A percentile compares a stretch with the other conserved stretches of the same genome.
These are phyloP conservation scores for Drosophila melanica DNA, from an alignment of 1,140 invertebrate genomes.

Conservation along the genomic window DNA sequence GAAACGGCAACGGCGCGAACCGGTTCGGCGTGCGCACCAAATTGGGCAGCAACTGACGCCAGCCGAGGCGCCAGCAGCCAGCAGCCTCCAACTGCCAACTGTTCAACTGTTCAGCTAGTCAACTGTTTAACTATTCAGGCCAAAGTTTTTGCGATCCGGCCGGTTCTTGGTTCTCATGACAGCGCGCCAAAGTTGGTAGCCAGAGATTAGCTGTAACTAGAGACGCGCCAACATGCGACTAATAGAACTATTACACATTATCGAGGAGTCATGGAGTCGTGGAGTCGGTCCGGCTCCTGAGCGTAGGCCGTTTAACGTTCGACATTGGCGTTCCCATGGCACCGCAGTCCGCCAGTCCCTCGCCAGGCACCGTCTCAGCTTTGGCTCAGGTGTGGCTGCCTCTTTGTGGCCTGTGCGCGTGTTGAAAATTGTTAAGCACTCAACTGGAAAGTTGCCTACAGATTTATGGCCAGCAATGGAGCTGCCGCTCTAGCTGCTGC, in stretches of 20 bases:
- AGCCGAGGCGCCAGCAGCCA: slow-evolving; percentile 64
- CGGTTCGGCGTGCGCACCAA: slow-evolving; percentile 66
- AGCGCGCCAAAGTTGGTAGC: slow-evolving; percentile 73
- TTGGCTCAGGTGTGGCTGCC: slow-evolving; percentile 50
- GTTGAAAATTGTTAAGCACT: slow-evolving; percentile 62
- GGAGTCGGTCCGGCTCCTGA: slow-evolving; percentile 16
- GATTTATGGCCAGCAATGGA: slow-evolving; percentile 63
- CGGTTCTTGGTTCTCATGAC: slow-evolving; percentile 74
- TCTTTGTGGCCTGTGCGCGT: slow-evolving; percentile 55
- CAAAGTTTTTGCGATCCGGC: slow-evolving; percentile 61
- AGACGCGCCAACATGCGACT: slow-evolving; percentile 74
- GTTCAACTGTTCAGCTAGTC: slow-evolving; percentile 27
- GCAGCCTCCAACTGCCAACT: slow-evolving; percentile 25
- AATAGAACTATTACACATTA: slow-evolving; percentile 82
- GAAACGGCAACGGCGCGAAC: slow-evolving; percentile 35
- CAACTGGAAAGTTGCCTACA: slow-evolving; percentile 69
- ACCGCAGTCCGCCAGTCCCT: slow-evolving; percentile 17
- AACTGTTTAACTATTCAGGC: slow-evolving; percentile 71
- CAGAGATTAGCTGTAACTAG: slow-evolving; percentile 73
- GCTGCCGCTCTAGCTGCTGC: slow-evolving; percentile 1
- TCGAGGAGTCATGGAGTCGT: slow-evolving; percentile 41
- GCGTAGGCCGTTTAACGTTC: slow-evolving; percentile 60
- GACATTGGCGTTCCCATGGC: slow-evolving; percentile 58
- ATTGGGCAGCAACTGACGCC: slow-evolving; percentile 64
- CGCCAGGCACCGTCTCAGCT: slow-evolving; percentile 14